phyloP scores from a whole-genome alignment of 2,888 invertebrate genomes.

The Xylota sylvarum region DNA sequence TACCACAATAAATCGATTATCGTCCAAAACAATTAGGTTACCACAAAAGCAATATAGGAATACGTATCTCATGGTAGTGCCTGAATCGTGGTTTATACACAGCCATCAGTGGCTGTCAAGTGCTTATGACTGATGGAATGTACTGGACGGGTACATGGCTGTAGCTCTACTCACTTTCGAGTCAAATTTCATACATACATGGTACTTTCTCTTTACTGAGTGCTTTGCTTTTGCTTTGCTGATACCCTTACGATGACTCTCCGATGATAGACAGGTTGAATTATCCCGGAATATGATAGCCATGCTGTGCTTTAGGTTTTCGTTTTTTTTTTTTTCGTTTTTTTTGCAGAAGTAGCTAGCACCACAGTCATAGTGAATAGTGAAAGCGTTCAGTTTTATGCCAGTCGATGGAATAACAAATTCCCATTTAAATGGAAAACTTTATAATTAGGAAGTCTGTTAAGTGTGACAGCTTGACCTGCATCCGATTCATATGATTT shows the following conservation, averaged over 20 bases:
- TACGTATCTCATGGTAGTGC: neutral
- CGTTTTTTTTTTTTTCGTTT: neutral
- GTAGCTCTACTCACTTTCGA: constrained; percentile 43
- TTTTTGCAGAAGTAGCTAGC: neutral
- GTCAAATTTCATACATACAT: constrained; percentile 58
- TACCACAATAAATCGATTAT: constrained; percentile 55
- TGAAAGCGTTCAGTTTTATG: constrained; percentile 32
- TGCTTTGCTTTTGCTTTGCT: neutral
- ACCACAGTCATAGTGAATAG: neutral
- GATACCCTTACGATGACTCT: constrained; percentile 70
- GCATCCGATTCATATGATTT: neutral
- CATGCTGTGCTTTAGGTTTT: neutral
- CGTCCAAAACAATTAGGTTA: constrained; percentile 49
- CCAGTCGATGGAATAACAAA: neutral
- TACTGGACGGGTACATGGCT: constrained; percentile 15
- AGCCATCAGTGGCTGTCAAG: constrained; percentile 50
- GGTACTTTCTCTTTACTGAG: constrained; percentile 54
- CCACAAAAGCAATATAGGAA: constrained; percentile 24
- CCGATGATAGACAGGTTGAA: constrained; percentile 67
- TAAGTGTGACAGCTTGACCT: constrained; percentile 5
- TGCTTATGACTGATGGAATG: constrained; percentile 42
- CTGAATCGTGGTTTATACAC: constrained; percentile 7
- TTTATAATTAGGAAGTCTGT: neutral
- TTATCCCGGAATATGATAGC: constrained; percentile 45
- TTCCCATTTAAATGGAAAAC: neutral